Conservation (phyloP, 2,797 vertebrate genomes). For the Coregonus suidteri region DNA sequence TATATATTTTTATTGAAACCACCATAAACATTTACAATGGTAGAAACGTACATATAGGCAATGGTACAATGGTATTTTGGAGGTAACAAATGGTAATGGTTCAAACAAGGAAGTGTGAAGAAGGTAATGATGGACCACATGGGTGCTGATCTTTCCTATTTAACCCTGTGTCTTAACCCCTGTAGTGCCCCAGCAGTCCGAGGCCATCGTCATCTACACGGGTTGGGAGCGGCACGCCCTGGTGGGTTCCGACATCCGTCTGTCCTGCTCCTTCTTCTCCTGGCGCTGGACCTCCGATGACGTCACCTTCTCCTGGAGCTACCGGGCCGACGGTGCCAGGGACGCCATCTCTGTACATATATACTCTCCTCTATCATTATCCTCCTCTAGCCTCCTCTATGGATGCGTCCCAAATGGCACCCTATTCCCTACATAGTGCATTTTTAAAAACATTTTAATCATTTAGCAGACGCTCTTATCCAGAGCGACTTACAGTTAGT, state of each 20-base stretch:
- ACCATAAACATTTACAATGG: too few species aligned
- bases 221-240: conserved; percentile 80
- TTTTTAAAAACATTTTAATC: too few species aligned
- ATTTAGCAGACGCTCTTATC: too few species aligned
- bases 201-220: conserved; percentile 78
- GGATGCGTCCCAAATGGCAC: not conserved
- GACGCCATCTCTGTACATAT: conserved; percentile 72
- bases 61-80: not conserved
- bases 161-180: not conserved
- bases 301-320: conserved; percentile 81
- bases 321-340: conserved; percentile 74
- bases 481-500: too few species aligned
- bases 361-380: not conserved
- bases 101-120: not conserved
- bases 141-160: conserved; percentile 1
- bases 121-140: not conserved
- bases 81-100: not conserved
- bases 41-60: too few species aligned
- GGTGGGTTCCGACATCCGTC: conserved; percentile 75
- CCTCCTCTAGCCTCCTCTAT: not conserved
- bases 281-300: conserved; percentile 81
- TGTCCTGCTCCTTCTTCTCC: conserved; percentile 82
- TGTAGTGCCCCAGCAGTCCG: conserved; percentile 71
- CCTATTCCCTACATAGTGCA: not conserved
- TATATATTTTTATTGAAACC: too few species aligned